Conservation (phyloP, 2,797 vertebrate genomes). For the Coendou prehensilis region DNA sequence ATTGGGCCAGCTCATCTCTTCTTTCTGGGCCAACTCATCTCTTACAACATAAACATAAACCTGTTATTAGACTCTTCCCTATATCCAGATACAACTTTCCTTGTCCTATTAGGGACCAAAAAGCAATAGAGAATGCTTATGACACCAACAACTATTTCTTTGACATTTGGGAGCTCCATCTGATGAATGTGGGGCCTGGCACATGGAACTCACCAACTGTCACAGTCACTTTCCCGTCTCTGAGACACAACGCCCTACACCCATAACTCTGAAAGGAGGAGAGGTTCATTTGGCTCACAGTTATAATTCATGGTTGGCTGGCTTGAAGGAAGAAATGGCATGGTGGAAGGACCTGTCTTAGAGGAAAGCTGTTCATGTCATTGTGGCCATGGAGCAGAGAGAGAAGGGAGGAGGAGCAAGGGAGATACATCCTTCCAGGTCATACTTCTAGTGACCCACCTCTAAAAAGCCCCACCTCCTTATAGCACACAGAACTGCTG, state of each 20-base stretch:
- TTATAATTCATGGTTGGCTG: neutral
- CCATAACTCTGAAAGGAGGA: neutral
- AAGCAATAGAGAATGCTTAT: neutral
- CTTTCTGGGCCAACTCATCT: neutral
- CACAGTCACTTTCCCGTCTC: neutral
- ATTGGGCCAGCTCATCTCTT: neutral
- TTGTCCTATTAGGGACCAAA: neutral
- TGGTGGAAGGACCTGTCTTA: neutral
- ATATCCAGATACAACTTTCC: neutral
- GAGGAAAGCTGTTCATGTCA: neutral
- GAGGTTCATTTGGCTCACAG: neutral
- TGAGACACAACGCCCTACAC: neutral
- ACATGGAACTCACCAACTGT: neutral
- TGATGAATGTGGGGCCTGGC: neutral
- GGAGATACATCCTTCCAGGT: neutral
- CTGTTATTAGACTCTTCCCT: neutral
- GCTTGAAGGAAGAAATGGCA: neutral
- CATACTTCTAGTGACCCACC: neutral
- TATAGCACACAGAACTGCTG: neutral
- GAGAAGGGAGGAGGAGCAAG: neutral
- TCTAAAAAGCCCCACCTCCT: neutral
- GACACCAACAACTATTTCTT: neutral
- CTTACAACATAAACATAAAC: neutral
- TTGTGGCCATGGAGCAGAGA: neutral
- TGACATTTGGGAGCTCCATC: neutral